These are phyloP conservation scores for Balearica regulorum DNA, from an alignment of 2,797 vertebrate genomes.

Conservation along the genomic window DNA sequence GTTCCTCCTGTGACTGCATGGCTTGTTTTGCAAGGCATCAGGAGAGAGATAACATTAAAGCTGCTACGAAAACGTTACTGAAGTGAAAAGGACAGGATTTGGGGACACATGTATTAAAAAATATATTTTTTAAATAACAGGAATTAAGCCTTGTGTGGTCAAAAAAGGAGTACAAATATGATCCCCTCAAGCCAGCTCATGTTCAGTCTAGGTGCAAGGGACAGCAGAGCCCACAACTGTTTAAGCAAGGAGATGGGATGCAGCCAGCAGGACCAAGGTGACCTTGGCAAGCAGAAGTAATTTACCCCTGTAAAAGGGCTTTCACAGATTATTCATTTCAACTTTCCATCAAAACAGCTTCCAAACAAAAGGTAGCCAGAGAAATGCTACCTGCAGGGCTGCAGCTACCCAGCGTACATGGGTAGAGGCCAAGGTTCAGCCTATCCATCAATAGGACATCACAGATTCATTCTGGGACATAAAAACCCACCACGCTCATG, in stretches of 20 bases:
- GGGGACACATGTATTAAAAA: not conserved
- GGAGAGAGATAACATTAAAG: not conserved
- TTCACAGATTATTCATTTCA: not conserved
- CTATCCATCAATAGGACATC: not conserved
- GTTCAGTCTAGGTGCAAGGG: not conserved
- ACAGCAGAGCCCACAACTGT: not conserved
- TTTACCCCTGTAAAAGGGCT: not conserved
- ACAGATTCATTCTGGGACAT: not conserved
- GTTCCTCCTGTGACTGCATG: constrained; percentile 16
- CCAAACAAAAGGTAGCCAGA: not conserved
- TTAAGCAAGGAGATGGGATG: not conserved
- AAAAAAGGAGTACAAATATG: not conserved
- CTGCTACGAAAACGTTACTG: not conserved
- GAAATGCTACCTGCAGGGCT: not conserved
- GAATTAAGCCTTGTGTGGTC: not conserved
- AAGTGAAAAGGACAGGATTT: not conserved
- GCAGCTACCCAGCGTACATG: fast-evolving
- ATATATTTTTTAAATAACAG: not conserved
- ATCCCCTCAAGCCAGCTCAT: not conserved
- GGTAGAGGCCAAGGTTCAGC: not conserved
- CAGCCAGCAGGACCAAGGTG: not conserved
- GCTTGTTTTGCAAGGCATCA: constrained; percentile 1
- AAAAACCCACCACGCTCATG: fast-evolving
- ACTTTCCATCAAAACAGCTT: not conserved
- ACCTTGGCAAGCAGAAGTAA: not conserved